Conservation (phyloP, 2,797 vertebrate genomes). For the Australoheros facetus region DNA sequence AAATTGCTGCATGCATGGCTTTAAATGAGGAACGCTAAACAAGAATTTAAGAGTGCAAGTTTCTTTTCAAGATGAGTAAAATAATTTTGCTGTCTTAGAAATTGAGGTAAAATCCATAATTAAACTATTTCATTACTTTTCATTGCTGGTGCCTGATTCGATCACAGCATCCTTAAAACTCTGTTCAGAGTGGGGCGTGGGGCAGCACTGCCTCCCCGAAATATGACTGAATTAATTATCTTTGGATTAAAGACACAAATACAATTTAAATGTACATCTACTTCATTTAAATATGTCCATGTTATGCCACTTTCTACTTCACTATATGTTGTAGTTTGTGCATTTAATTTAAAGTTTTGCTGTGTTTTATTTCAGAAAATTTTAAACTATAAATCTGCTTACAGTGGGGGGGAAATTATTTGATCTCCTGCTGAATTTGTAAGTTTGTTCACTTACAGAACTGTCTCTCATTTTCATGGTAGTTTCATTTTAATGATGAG, state of each 20-base stretch:
- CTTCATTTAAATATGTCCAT: background rate
- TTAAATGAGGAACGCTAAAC: background rate
- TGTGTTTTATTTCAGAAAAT: background rate
- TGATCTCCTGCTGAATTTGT: too few relatives aligned
- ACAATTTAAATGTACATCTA: too few relatives aligned
- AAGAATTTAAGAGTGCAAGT: background rate
- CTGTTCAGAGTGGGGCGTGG: background rate
- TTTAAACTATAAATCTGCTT: background rate
- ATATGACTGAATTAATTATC: background rate
- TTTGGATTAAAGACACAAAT: background rate
- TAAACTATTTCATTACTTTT: slow-evolving; percentile 9
- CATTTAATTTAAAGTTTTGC: background rate
- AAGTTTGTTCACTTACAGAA: too few relatives aligned
- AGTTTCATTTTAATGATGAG: too few relatives aligned
- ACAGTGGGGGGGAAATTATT: too few relatives aligned
- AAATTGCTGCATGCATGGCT: background rate
- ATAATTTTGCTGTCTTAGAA: background rate
- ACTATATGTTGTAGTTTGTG: background rate
- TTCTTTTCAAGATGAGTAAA: slow-evolving; percentile 3
- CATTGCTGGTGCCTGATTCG: background rate
- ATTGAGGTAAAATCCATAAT: background rate
- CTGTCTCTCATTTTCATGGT: too few relatives aligned
- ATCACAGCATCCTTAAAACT: slow-evolving; percentile 36
- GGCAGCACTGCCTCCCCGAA: background rate
- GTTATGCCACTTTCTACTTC: background rate